Conservation (phyloP, 2,888 invertebrate genomes). For the Acrobasis suavella region DNA sequence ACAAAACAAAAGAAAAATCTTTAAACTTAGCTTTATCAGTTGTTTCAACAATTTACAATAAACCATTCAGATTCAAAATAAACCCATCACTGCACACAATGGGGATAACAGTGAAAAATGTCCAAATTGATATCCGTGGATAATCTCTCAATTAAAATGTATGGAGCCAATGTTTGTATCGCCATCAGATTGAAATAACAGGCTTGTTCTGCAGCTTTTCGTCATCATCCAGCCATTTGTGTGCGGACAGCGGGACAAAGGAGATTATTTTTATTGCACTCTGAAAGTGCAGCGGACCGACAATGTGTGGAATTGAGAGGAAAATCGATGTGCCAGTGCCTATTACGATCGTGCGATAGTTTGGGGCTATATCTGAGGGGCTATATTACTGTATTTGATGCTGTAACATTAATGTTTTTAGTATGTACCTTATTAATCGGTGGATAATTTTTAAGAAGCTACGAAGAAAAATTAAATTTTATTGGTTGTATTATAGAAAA, state of each 20-base stretch:
- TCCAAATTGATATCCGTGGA: slow-evolving; percentile 12
- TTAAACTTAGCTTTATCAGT: neutral
- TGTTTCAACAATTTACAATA: neutral
- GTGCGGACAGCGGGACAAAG: slow-evolving; percentile 65
- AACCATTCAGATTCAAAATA: neutral
- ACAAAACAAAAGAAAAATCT: no score
- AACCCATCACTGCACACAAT: neutral
- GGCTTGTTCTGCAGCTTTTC: slow-evolving; percentile 52
- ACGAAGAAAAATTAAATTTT: no score
- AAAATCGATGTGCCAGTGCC: slow-evolving; percentile 57
- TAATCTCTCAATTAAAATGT: slow-evolving; percentile 47
- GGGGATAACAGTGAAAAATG: slow-evolving; percentile 3
- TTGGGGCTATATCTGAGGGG: no score
- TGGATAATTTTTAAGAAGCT: no score
- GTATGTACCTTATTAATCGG: no score
- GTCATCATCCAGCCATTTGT: slow-evolving; percentile 59
- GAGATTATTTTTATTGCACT: slow-evolving; percentile 79
- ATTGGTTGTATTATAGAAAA: no score
- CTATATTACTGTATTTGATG: no score
- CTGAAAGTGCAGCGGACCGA: slow-evolving; percentile 70
- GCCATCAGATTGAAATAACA: slow-evolving; percentile 62
- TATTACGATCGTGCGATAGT: slow-evolving; percentile 26
- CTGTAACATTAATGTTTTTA: no score
- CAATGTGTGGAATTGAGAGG: slow-evolving; percentile 69
- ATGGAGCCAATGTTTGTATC: slow-evolving; percentile 46